These are phyloP conservation scores for Pachydiplax longipennis DNA, from an alignment of 2,888 invertebrate genomes.

Conservation along the genomic window DNA sequence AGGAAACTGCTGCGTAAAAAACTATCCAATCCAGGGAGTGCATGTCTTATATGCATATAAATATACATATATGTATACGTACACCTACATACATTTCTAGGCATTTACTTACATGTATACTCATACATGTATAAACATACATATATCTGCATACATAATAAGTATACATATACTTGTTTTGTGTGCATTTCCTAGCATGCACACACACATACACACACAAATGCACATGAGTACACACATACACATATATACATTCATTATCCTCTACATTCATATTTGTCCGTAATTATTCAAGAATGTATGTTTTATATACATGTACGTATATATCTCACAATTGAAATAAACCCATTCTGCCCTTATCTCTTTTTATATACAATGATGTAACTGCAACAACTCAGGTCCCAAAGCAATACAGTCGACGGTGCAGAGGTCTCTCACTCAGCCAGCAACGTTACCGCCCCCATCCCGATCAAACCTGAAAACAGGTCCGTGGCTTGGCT, in stretches of 20 bases:
- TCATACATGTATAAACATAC: no score
- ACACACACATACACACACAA: slow-evolving; percentile 1
- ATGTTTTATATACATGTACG: slow-evolving; percentile 32
- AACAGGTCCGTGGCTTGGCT: slow-evolving; percentile 15
- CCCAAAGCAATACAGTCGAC: slow-evolving; percentile 35
- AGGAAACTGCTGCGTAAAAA: slow-evolving; percentile 18
- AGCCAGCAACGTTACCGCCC: slow-evolving; percentile 17
- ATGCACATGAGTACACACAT: neutral
- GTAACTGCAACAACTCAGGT: slow-evolving; percentile 35
- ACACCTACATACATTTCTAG: neutral
- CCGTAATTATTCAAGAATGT: slow-evolving; percentile 23
- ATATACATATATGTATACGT: slow-evolving; percentile 10
- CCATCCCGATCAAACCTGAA: slow-evolving; percentile 34
- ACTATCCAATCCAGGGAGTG: slow-evolving; percentile 31
- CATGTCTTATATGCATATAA: slow-evolving; percentile 17
- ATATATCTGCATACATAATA: neutral
- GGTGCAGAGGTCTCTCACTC: neutral
- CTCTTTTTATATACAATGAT: slow-evolving; percentile 17
- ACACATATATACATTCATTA: slow-evolving; percentile 5
- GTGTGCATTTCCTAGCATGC: neutral
- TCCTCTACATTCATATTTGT: slow-evolving; percentile 8
- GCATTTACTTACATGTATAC: neutral
- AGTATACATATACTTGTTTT: slow-evolving; percentile 1
- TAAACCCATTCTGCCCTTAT: neutral
- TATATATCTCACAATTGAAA: slow-evolving; percentile 28